phyloP scores from a whole-genome alignment of 2,888 invertebrate species.

The Horisme vitalbata region DNA sequence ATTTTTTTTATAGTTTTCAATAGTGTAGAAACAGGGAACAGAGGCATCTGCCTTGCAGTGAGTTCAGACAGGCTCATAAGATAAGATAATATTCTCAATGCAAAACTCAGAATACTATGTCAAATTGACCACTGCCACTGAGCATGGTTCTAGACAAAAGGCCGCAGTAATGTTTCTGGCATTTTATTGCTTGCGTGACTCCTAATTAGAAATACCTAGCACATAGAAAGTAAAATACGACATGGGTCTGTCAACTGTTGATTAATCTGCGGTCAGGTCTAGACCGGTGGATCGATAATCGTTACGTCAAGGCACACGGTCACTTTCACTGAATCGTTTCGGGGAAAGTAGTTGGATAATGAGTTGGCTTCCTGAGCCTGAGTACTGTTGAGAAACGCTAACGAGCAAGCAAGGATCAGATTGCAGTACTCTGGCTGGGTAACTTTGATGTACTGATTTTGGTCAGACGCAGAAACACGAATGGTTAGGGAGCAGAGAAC shows the following conservation, averaged over 20 bases:
- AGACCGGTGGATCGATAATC: conserved; percentile 20
- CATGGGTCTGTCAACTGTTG: conserved; percentile 18
- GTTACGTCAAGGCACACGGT: conserved; percentile 20
- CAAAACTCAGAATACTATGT: too few relatives aligned
- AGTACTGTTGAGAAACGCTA: neutral
- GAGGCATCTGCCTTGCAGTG: too few relatives aligned
- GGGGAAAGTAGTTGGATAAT: conserved; percentile 30
- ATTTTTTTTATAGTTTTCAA: too few relatives aligned
- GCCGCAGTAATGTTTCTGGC: neutral
- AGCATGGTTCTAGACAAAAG: too few relatives aligned
- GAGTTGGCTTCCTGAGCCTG: neutral
- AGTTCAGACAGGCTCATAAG: too few relatives aligned
- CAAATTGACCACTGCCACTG: too few relatives aligned
- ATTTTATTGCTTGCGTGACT: conserved; percentile 3
- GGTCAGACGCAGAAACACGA: too few relatives aligned
- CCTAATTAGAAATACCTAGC: conserved; percentile 9
- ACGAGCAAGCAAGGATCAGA: neutral
- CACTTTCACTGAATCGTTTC: conserved; percentile 32
- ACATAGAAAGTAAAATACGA: conserved; percentile 21
- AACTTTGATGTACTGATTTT: too few relatives aligned
- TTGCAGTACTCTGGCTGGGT: too few relatives aligned
- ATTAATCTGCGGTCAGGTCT: conserved; percentile 16
- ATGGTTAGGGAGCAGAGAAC: too few relatives aligned
- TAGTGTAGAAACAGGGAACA: too few relatives aligned
- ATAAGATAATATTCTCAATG: too few relatives aligned